These are phyloP conservation scores for Saguinus midas DNA, from an alignment of 2,113 vertebrate genomes.

Conservation along the genomic window DNA sequence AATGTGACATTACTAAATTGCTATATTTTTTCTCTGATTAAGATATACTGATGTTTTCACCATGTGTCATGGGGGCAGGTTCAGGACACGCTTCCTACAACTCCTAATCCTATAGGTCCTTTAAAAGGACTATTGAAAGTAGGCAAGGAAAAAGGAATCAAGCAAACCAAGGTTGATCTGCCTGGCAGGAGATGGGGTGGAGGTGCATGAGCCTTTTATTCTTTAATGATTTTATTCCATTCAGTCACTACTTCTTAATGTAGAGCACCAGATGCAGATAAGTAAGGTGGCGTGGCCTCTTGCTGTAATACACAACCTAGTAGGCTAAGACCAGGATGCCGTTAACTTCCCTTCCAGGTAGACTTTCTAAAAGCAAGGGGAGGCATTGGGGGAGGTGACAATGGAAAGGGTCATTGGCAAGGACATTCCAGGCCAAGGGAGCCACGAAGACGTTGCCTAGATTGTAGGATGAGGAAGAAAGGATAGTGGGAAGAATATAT, in stretches of 20 bases:
- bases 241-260: not conserved
- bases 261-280: not conserved
- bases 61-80: not conserved
- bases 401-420: not conserved
- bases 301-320: not conserved
- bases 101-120: not conserved
- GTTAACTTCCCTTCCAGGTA: not conserved
- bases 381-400: not conserved
- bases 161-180: accelerated
- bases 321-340: not conserved
- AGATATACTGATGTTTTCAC: not conserved
- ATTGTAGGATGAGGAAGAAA: not conserved
- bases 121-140: not conserved
- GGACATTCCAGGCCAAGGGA: not conserved
- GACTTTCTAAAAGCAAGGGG: not conserved
- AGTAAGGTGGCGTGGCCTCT: not conserved
- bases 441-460: not conserved
- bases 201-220: not conserved
- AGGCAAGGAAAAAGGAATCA: not conserved
- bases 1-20: not conserved
- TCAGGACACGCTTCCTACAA: not conserved
- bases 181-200: not conserved
- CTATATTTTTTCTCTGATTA: not conserved
- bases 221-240: not conserved
- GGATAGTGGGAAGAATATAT: not conserved